These are phyloP conservation scores for Notolabrus celidotus DNA, from an alignment of 2,797 vertebrate genomes.

Conservation along the genomic window DNA sequence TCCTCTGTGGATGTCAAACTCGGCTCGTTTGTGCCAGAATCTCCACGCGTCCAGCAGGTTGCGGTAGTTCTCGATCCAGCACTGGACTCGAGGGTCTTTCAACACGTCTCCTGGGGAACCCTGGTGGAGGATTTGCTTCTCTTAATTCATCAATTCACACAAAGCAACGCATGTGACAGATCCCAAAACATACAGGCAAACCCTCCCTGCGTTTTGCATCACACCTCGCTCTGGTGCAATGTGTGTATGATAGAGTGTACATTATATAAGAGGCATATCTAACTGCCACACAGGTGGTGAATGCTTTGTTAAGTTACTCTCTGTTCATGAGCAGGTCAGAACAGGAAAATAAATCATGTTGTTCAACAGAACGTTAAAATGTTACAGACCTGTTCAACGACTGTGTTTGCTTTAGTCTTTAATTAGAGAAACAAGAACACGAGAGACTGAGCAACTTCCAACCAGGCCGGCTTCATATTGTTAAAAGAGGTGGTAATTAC, in stretches of 20 bases:
- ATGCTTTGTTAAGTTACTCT: not conserved
- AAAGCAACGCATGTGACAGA: too few relatives aligned
- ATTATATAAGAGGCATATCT: not conserved
- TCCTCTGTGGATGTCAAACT: conserved; percentile 98
- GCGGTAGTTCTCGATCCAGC: conserved; percentile 99
- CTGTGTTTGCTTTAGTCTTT: conserved; percentile 18
- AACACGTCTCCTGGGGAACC: conserved; percentile 93
- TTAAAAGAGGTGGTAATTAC: not conserved
- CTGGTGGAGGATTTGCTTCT: conserved; percentile 70
- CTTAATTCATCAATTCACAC: not conserved
- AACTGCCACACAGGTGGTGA: not conserved
- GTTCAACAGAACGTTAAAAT: not conserved
- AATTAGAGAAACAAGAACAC: conserved; percentile 1
- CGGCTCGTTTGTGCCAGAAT: conserved; percentile 99
- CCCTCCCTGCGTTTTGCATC: not conserved
- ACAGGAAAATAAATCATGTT: conserved; percentile 4
- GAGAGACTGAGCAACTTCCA: conserved; percentile 10
- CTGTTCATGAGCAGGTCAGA: conserved; percentile 17
- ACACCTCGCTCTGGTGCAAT: conserved; percentile 10
- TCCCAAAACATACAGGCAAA: too few relatives aligned
- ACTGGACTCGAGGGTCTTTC: conserved; percentile 97
- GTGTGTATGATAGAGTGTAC: not conserved
- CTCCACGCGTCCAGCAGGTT: conserved; percentile 98
- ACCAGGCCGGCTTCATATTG: not conserved
- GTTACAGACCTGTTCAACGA: conserved; percentile 30